phyloP scores from a whole-genome alignment of 2,888 invertebrate species.

The Tribolium freemani region DNA sequence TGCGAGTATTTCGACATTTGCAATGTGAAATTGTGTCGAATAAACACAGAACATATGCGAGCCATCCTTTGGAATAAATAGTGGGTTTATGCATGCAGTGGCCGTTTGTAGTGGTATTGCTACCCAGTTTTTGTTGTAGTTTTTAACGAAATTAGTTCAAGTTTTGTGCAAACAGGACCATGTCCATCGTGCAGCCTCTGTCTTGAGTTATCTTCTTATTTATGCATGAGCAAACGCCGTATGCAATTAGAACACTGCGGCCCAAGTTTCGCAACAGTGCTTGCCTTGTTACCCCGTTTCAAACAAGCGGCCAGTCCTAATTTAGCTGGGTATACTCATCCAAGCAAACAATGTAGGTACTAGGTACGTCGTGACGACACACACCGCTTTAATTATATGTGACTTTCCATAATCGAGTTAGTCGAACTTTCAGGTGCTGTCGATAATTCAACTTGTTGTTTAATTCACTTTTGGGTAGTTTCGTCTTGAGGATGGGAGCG shows the following conservation, averaged over 20 bases:
- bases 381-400: constrained; percentile 38
- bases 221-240: constrained; percentile 65
- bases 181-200: constrained; percentile 1
- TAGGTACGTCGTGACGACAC: constrained; percentile 12
- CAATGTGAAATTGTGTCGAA: too few species aligned
- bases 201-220: constrained; percentile 66
- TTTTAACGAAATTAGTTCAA: not conserved
- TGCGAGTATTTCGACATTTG: too few species aligned
- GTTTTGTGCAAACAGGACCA: constrained; percentile 3
- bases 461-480: constrained; percentile 32
- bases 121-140: too few species aligned
- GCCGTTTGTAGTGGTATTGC: too few species aligned
- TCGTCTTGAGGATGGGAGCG: constrained; percentile 16
- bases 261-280: constrained; percentile 38
- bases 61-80: too few species aligned
- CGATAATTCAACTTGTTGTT: constrained; percentile 36
- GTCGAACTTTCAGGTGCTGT: constrained; percentile 37
- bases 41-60: too few species aligned
- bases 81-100: too few species aligned
- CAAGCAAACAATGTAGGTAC: constrained; percentile 26
- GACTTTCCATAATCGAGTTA: constrained; percentile 41
- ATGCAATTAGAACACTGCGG: constrained; percentile 40
- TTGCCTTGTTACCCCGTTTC: constrained; percentile 39
- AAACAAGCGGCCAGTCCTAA: constrained; percentile 38
- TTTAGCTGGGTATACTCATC: constrained; percentile 17